Base-by-base conservation (phyloP, 2,113 vertebrate species). In the Sialia sialis region DNA sequence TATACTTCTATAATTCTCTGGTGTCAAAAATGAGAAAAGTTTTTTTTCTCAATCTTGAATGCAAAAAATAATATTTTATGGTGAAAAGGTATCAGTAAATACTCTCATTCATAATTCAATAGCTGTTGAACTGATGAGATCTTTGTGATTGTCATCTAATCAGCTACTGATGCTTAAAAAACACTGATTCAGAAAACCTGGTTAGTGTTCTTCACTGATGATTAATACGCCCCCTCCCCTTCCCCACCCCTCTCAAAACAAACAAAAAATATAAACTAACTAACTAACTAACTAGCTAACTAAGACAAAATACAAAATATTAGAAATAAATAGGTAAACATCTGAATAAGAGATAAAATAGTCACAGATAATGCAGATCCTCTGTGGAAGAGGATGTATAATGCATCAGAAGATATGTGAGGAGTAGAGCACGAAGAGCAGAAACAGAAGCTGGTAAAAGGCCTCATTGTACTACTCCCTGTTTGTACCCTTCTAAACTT, bases 401-500 rank as follows among this genome's bases (percentile, higher is more conserved):
- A 60, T 19, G 13, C 32, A 51, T 49, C 23, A 70, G 21, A 91
- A 69, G 15, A n/a, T 19, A 29, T 1, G 2, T 32, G 11, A 49
- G 22, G 22, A 54, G 25, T 38, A 68, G 1, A 63, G 1, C n/a
- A 29, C 1, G 3, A 90, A 11, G 21, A n/a, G 63, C 25, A 72
- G 19, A 36, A 82, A 64, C 30, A 44, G 49, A 62, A 19, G 6
- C 23, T 70, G 38, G 38, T 11, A 70, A 66, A 41, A 19, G 2
- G 5, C 48, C 4, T 0, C 8, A 2, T 6, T 73, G 3, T 39
- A 43, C 7, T 15, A 6, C 6, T 60, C 11, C 7, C 7, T 63
- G 9, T 39, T 80, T 81, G 34, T 82, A 16, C 4, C n/a, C 6
- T 48, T 34, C 10, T 48, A 20, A 76, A 52, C 13, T 32, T 17